Evolutionary conservation across 2,888 invertebrate species (phyloP).

Genomic region (Andrena chrysosceles): DNA sequence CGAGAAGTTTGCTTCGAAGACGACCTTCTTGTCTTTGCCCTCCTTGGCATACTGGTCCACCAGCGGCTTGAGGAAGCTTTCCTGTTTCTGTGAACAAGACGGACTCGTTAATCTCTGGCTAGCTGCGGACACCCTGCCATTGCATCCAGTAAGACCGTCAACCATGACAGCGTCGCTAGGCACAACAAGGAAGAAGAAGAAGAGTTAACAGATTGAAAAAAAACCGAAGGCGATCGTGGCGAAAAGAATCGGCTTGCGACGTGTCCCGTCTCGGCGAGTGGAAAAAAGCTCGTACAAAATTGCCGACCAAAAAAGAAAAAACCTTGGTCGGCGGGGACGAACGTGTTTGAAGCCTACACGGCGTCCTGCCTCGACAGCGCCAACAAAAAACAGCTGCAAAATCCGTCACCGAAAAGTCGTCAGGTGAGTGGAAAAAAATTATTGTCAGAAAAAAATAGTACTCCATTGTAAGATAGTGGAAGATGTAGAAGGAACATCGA

Average conservation of each 20-base stretch:
- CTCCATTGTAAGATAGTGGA: constrained; percentile 26
- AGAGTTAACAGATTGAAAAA: constrained; percentile 49
- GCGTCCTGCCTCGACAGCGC: background rate
- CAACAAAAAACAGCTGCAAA: constrained; percentile 5
- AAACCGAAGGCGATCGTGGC: constrained; percentile 35
- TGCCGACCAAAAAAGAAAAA: constrained; percentile 8
- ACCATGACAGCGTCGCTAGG: constrained; percentile 64
- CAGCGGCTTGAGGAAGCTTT: constrained; percentile 96
- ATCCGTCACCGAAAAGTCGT: constrained; percentile 22
- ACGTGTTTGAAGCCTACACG: constrained; percentile 20
- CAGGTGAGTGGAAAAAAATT: constrained; percentile 18
- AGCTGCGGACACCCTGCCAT: background rate
- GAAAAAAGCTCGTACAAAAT: constrained; percentile 35
- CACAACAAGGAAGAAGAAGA: constrained; percentile 59
- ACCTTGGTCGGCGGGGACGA: constrained; percentile 13
- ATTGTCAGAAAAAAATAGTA: constrained; percentile 20
- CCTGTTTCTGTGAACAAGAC: constrained; percentile 91
- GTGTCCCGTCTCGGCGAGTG: constrained; percentile 25
- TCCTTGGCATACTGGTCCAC: constrained; percentile 97
- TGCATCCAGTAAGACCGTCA: constrained; percentile 54
- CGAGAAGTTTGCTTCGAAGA: constrained; percentile 97
- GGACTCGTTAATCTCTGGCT: constrained; percentile 19
- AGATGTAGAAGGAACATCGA: constrained; percentile 29
- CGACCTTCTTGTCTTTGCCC: constrained; percentile 97
- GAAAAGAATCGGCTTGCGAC: constrained; percentile 36